Conservation (phyloP, 2,113 vertebrate genomes). For the Aptenodytes forsteri region DNA sequence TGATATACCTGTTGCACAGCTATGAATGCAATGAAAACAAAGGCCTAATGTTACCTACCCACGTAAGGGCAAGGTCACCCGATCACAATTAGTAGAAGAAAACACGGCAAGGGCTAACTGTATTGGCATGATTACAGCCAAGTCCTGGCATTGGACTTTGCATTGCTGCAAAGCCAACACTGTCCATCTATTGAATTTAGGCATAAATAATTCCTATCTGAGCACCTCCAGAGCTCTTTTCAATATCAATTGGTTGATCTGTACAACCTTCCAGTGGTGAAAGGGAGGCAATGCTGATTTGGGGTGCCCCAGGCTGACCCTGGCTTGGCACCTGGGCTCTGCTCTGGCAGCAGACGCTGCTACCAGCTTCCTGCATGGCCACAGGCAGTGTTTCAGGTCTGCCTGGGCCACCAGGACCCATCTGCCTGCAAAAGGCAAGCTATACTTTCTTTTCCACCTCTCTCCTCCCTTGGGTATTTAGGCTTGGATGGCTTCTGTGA, state of each 20-base stretch:
- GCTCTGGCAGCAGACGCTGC: not conserved
- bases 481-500: not conserved
- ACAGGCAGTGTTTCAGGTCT: not conserved
- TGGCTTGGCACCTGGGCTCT: accelerated
- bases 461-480: not conserved
- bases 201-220: not conserved
- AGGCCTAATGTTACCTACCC: not conserved
- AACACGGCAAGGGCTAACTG: not conserved
- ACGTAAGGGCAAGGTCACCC: not conserved
- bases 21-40: not conserved
- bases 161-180: not conserved
- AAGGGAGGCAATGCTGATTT: not conserved
- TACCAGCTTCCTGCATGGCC: not conserved
- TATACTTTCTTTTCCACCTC: not conserved
- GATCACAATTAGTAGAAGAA: not conserved
- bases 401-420: not conserved
- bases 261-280: not conserved
- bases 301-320: not conserved
- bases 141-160: not conserved
- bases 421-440: not conserved
- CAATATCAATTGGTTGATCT: not conserved
- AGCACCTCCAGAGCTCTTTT: not conserved
- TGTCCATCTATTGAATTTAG: not conserved
- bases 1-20: not conserved
- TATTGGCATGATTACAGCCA: not conserved